Conservation (phyloP, 2,888 invertebrate species). For the Phyllotreta striolata region DNA sequence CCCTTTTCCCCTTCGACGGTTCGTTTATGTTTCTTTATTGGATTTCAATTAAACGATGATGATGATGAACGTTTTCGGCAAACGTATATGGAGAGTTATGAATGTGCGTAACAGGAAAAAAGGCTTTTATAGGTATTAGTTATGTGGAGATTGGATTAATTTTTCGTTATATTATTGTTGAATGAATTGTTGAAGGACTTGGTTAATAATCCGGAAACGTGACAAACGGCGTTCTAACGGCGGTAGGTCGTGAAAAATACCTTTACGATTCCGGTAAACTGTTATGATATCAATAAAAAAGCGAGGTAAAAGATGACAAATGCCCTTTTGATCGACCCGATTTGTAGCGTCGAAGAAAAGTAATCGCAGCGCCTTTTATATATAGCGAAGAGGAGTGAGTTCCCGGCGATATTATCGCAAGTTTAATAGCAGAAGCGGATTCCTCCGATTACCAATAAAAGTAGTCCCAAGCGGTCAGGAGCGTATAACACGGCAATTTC, state of each 20-base stretch:
- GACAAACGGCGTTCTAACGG: too few relatives aligned
- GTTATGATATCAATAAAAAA: constrained; percentile 6
- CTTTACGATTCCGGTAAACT: constrained; percentile 4
- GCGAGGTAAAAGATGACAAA: constrained; percentile 27
- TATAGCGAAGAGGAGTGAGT: constrained; percentile 13
- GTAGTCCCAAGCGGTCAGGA: constrained; percentile 54
- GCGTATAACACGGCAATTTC: constrained; percentile 60
- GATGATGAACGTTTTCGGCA: constrained; percentile 42
- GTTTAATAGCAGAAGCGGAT: constrained; percentile 32
- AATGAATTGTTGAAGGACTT: too few relatives aligned
- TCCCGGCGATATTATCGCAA: constrained; percentile 26
- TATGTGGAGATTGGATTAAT: too few relatives aligned
- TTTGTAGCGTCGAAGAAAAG: constrained; percentile 27
- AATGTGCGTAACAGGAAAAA: constrained; percentile 6
- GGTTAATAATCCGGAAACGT: too few relatives aligned
- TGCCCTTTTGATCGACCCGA: constrained; percentile 27
- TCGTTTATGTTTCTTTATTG: constrained; percentile 44
- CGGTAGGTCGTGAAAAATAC: not conserved
- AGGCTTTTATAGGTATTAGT: too few relatives aligned
- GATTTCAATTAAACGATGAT: constrained; percentile 56
- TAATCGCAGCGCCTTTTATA: constrained; percentile 4
- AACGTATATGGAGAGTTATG: constrained; percentile 23
- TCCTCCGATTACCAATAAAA: constrained; percentile 41
- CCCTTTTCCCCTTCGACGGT: constrained; percentile 1
- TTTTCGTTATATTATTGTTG: too few relatives aligned